phyloP scores from a whole-genome alignment of 2,888 invertebrate species.

The Harpagoxenus sublaevis region DNA sequence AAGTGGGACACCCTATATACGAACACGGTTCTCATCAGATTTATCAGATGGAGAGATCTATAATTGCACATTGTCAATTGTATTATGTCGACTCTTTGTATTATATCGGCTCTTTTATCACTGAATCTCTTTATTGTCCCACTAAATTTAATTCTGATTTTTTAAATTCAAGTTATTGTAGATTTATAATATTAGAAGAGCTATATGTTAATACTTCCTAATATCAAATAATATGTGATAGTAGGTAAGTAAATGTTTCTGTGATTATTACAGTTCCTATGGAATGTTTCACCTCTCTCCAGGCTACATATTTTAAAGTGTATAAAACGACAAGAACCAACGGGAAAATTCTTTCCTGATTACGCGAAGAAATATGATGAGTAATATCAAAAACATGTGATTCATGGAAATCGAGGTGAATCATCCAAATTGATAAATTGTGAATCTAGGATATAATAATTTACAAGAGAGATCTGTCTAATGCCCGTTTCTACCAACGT shows the following conservation, averaged over 20 bases:
- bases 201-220: no score
- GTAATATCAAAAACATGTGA: background rate
- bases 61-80: background rate
- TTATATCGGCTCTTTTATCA: background rate
- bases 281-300: background rate
- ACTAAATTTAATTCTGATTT: background rate
- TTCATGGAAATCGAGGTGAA: background rate
- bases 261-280: background rate
- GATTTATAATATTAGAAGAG: background rate
- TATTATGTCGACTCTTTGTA: background rate
- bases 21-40: background rate
- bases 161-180: background rate
- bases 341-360: background rate
- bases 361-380: background rate
- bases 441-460: background rate
- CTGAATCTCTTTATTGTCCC: background rate
- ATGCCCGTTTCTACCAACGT: no score
- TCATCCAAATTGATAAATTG: background rate
- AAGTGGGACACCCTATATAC: background rate
- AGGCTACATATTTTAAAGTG: background rate
- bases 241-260: background rate
- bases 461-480: no score
- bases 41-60: background rate
- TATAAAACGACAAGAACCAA: background rate
- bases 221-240: no score